Conservation (phyloP, 2,113 vertebrate genomes). For the Hyaena hyaena region DNA sequence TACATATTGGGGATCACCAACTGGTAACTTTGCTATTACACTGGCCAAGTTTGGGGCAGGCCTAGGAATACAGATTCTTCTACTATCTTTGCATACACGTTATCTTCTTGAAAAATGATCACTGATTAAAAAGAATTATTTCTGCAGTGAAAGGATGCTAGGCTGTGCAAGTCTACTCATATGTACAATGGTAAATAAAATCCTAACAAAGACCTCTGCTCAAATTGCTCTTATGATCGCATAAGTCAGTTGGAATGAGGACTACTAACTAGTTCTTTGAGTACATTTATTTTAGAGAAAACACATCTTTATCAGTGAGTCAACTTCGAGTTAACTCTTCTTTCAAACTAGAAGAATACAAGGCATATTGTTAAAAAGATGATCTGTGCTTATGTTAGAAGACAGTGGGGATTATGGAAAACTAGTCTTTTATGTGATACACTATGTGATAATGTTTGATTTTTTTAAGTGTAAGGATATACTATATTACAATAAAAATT, state of each 20-base stretch:
- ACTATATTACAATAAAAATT: not conserved
- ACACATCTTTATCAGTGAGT: not conserved
- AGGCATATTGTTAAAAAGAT: not conserved
- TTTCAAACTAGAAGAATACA: not conserved
- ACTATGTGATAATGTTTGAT: not conserved
- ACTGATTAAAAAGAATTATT: not conserved
- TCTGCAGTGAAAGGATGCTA: not conserved
- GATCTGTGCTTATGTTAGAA: not conserved
- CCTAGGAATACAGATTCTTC: not conserved
- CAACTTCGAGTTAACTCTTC: not conserved
- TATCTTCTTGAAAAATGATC: not conserved
- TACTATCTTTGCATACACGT: not conserved
- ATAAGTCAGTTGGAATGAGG: not conserved
- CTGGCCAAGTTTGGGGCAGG: not conserved
- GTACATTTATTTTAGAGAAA: conserved; percentile 27
- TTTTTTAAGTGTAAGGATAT: not conserved
- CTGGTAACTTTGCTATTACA: not conserved
- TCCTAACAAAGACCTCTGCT: not conserved
- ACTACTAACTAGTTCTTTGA: conserved; percentile 10
- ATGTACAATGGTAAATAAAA: not conserved
- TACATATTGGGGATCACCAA: not conserved
- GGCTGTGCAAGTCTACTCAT: not conserved
- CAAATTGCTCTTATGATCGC: not conserved
- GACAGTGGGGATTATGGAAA: not conserved
- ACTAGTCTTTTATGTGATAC: not conserved